Evolutionary conservation across 2,888 invertebrate species (phyloP), one percentile per base, ranked within the genome.

Genomic region (Lumbricus terrestris): DNA sequence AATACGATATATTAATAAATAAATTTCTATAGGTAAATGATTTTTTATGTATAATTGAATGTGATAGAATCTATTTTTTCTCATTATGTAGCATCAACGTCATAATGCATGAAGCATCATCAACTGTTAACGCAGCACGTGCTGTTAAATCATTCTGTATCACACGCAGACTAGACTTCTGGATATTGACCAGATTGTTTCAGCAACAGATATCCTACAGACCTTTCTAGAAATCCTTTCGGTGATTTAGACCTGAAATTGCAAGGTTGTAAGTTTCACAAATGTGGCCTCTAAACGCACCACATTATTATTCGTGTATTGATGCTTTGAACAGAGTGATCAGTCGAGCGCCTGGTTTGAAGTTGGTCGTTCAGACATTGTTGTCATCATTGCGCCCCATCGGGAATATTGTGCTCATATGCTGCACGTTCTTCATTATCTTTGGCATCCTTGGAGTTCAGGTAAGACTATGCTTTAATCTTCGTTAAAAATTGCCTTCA

Each of bases 391-490:
- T 99, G 92, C 96, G 99, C 94, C 99, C 99, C 92, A 99, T 99
- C 95, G 99, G 99, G 94, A 99, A 99, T 95, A 99, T 99, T 94
- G 99, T 99, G 90, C 96, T 99, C 91, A 99, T 99, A 94, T 99
- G 99, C 95, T 99, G 99, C 95, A 99, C 99, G 91, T 99, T 99
- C 96, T 99, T 99, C 96, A 98, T 99, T 92, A 99, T 99, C 94
- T 99, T 99, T 95, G 99, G 99, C 90, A 99, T 99, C 93, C 96
- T 99, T 91, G 99, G 99, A 91, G 99, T 99, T 88, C 98, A 98
- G 96, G 97, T 97, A 95, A 95, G 94, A 69, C 69, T 69, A 69
- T 69, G 29, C n/a, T 69, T 69, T n/a, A n/a, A 3, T 8, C 29
- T n/a, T n/a, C n/a, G 8, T 69, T 69, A 69, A 69, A 69, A n/a